A percentile compares a stretch with the other conserved stretches of the same genome.
Evolutionary conservation across 1,140 invertebrate species (phyloP).

Genomic region (Cyclina sinensis): DNA sequence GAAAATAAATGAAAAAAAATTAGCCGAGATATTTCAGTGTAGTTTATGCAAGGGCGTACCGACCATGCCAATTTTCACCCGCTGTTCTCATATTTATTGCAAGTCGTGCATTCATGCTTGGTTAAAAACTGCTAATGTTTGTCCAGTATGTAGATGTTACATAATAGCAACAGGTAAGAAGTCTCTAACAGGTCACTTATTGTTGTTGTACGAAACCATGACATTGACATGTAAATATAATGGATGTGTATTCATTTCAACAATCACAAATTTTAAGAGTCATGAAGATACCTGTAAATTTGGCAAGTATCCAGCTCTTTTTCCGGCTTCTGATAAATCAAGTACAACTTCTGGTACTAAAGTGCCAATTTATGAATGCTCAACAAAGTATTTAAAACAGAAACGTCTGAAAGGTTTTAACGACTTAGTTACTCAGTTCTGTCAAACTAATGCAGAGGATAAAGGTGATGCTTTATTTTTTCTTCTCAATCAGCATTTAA

Average conservation of each 20-base stretch:
- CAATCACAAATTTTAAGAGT: background rate
- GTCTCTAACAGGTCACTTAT: background rate
- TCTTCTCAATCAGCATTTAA: background rate
- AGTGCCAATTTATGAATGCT: background rate
- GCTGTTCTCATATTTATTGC: constrained; percentile 7
- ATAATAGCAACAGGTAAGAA: background rate
- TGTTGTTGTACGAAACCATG: background rate
- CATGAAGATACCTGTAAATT: background rate
- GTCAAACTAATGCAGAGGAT: constrained; percentile 3
- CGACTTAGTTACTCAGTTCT: background rate
- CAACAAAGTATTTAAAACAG: background rate
- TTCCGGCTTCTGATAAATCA: background rate
- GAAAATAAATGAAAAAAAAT: background rate
- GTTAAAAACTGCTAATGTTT: constrained; percentile 12
- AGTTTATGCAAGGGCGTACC: constrained; percentile 11
- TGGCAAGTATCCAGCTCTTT: constrained; percentile 8
- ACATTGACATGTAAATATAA: background rate
- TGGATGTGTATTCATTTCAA: background rate
- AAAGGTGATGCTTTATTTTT: background rate
- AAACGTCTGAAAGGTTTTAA: background rate
- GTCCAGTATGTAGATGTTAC: constrained; percentile 1
- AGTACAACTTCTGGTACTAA: background rate
- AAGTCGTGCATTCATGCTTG: background rate
- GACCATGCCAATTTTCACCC: background rate
- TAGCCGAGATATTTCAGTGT: background rate